Conservation (phyloP, 2,113 vertebrate genomes). For the Equus przewalskii region DNA sequence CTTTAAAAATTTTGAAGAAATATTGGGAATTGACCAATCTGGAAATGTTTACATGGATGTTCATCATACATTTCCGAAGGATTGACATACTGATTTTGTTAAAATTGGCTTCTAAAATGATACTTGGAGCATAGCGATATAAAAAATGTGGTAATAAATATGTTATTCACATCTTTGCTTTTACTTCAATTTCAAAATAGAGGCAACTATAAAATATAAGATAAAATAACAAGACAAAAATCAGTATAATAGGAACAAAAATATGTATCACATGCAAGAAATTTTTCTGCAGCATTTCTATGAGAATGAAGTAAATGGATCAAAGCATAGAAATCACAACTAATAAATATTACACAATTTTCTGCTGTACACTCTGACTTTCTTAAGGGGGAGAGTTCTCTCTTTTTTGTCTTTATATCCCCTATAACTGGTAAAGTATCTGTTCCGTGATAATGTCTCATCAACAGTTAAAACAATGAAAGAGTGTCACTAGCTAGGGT, state of each 20-base stretch:
- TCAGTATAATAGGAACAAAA: not conserved
- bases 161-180: not conserved
- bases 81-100: not conserved
- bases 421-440: not conserved
- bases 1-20: not conserved
- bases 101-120: not conserved
- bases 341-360: not conserved
- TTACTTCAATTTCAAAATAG: not conserved
- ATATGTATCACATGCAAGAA: not conserved
- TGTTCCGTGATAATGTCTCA: not conserved
- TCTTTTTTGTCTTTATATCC: not conserved
- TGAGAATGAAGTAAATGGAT: constrained; percentile 1
- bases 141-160: not conserved
- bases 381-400: not conserved
- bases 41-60: not conserved
- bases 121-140: not conserved
- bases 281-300: not conserved
- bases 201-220: not conserved
- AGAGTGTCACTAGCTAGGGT: not conserved
- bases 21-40: not conserved
- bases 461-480: not conserved
- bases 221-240: not conserved
- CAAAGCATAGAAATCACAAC: not conserved
- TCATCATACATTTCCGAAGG: not conserved
- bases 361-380: not conserved